A percentile compares a stretch with the other conserved stretches of the same genome.
Conservation (phyloP, 2,113 vertebrate species). For the Porphyrio hochstetteri region DNA sequence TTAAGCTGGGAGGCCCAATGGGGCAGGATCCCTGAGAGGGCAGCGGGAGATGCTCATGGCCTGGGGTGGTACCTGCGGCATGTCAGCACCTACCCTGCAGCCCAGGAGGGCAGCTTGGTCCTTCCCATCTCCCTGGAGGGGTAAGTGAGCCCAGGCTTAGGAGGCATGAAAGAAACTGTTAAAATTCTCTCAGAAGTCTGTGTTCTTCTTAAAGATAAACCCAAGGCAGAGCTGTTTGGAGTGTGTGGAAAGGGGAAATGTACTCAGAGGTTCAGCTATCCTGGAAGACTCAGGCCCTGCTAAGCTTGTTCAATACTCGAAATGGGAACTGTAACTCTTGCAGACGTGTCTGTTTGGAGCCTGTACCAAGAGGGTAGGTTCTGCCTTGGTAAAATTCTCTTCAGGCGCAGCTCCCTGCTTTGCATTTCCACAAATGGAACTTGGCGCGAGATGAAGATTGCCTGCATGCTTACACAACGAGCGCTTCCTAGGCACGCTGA, state of each 20-base stretch:
- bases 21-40: background rate
- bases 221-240: background rate
- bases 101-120: background rate
- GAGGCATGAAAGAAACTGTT: background rate
- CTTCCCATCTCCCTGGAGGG: background rate
- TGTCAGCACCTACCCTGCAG: background rate
- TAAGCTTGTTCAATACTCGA: background rate
- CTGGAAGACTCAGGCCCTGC: background rate
- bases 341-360: background rate
- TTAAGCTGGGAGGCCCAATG: rapidly evolving
- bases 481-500: background rate
- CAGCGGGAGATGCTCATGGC: rapidly evolving
- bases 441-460: background rate
- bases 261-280: background rate
- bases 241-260: background rate
- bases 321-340: background rate
- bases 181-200: background rate
- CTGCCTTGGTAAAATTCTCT: background rate
- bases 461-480: background rate
- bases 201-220: background rate
- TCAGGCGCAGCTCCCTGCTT: background rate
- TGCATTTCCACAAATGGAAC: background rate
- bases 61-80: rapidly evolving
- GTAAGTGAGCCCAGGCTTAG: background rate
- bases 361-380: background rate